Percentiles rank a stretch among this genome's conserved stretches.
phyloP scores from a whole-genome alignment of 2,797 vertebrate genomes.

The Pogonophryne albipinna region DNA sequence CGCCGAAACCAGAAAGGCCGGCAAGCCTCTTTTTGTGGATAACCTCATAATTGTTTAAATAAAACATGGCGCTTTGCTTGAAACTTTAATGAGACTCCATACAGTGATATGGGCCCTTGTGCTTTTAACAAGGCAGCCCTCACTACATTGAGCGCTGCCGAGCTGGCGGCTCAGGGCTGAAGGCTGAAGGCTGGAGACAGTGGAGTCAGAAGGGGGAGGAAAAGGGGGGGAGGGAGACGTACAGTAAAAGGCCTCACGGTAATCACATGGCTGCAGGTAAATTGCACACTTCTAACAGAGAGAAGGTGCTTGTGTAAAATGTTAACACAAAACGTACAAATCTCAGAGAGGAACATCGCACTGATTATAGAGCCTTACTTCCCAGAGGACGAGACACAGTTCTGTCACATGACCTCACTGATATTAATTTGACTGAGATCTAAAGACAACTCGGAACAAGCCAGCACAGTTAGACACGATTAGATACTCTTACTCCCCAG shows the following conservation, averaged over 20 bases:
- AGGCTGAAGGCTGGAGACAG: constrained; percentile 38
- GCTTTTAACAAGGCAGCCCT: constrained; percentile 79
- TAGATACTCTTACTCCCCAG: constrained; percentile 30
- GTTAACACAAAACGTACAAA: constrained; percentile 25
- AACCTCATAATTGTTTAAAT: constrained; percentile 86
- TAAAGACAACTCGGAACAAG: constrained; percentile 30
- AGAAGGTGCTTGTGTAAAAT: constrained; percentile 11
- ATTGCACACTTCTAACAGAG: constrained; percentile 26
- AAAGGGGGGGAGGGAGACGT: constrained; percentile 1
- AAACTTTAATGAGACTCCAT: constrained; percentile 82
- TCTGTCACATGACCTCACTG: constrained; percentile 32
- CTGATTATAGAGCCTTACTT: background rate
- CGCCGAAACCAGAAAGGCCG: constrained; percentile 30
- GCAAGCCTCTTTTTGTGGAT: constrained; percentile 69
- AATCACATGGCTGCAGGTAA: constrained; percentile 38
- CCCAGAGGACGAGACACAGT: constrained; percentile 11
- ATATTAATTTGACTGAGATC: constrained; percentile 34
- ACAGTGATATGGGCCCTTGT: constrained; percentile 76
- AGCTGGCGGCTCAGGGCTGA: constrained; percentile 37
- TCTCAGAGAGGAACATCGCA: constrained; percentile 1
- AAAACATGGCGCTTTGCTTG: constrained; percentile 82
- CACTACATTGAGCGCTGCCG: constrained; percentile 69
- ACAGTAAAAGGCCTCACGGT: constrained; percentile 41
- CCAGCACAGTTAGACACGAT: constrained; percentile 22
- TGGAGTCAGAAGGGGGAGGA: constrained; percentile 17